Base-by-base conservation (phyloP, 2,797 vertebrate species). In the Phoebastria nigripes region DNA sequence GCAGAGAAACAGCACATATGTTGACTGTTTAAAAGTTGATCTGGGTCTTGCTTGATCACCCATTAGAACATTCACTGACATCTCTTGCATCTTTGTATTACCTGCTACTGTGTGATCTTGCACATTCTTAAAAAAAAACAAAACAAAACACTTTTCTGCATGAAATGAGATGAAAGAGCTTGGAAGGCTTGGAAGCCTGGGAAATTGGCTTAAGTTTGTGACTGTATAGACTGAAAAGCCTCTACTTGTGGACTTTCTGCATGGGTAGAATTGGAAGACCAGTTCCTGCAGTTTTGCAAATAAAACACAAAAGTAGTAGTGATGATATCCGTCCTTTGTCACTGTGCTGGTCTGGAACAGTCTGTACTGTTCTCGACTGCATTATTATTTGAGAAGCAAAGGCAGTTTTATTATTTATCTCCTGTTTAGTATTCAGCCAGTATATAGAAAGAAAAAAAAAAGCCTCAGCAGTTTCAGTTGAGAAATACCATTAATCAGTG, bases 301-400 rank as follows among this genome's bases (percentile, higher is more conserved):
- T 65, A 44, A 87, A 93, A 46, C 41, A 71, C 52, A 51, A 7
- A 74, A 88, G n/a, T 63, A 55, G 29, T 47, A 66, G 35, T 88
- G 56, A 29, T 20, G 4, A 21, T 72, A 54, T 70, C 26, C 37
- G 89, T 90, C n/a, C 26, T 55, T 91, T 86, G 33, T 90, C 73
- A 82, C 55, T 69, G 29, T 73, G 42, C 56, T 86, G 61, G 62
- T 47, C 42, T 72, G 76, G 55, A 86, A 65, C 54, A 72, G 37
- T 62, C 72, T 96, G 76, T 74, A 47, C 54, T 93, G 33, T 72
- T 92, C 82, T 96, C 56, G 63, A 44, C 59, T 63, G 26, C 33
- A 26, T 89, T 89, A 70, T 82, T 93, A 92, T 93, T 89, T 93
- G 55, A 93, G 86, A 94, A 91, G 82, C 82, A 90, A 89, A 82